Evolutionary conservation across 1,140 invertebrate species (phyloP).

Genomic region (Macrobrachium nipponense): DNA sequence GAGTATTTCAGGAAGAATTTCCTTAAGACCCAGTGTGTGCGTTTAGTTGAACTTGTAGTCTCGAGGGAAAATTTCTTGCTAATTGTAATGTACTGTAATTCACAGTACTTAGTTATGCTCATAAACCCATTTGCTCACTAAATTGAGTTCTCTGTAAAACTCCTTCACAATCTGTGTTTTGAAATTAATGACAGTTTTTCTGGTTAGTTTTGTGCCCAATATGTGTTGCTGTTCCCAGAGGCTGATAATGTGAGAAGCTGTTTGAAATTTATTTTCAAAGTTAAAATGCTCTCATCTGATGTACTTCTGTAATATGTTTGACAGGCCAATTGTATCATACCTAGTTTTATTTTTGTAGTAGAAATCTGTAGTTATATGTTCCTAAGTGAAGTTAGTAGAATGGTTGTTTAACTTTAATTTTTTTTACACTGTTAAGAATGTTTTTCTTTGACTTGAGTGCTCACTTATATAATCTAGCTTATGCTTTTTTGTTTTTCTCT

Average conservation of each 20-base stretch:
- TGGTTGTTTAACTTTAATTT: constrained; percentile 44
- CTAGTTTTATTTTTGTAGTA: constrained; percentile 57
- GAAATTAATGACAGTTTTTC: not conserved
- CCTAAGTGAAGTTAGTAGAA: constrained; percentile 56
- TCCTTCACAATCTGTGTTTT: not conserved
- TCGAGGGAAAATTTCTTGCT: too few relatives aligned
- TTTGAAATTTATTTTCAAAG: constrained; percentile 1
- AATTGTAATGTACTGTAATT: too few relatives aligned
- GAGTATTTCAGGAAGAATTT: too few relatives aligned
- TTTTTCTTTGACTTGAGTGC: constrained; percentile 38
- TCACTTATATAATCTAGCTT: constrained; percentile 21
- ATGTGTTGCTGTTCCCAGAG: constrained; percentile 11
- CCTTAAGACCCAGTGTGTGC: too few relatives aligned
- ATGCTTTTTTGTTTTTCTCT: constrained; percentile 1
- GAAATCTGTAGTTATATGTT: constrained; percentile 51
- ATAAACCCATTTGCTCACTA: too few relatives aligned
- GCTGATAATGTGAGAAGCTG: constrained; percentile 13
- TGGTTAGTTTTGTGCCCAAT: constrained; percentile 9
- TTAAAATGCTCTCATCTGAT: constrained; percentile 42
- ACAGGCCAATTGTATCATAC: constrained; percentile 46
- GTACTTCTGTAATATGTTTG: constrained; percentile 29
- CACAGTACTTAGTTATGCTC: too few relatives aligned
- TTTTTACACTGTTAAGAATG: constrained; percentile 26
- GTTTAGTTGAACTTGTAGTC: too few relatives aligned
- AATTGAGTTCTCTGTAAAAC: too few relatives aligned